Evolutionary conservation across 2,888 invertebrate species (phyloP).

Genomic region (Stenchaetothrips biformis): DNA sequence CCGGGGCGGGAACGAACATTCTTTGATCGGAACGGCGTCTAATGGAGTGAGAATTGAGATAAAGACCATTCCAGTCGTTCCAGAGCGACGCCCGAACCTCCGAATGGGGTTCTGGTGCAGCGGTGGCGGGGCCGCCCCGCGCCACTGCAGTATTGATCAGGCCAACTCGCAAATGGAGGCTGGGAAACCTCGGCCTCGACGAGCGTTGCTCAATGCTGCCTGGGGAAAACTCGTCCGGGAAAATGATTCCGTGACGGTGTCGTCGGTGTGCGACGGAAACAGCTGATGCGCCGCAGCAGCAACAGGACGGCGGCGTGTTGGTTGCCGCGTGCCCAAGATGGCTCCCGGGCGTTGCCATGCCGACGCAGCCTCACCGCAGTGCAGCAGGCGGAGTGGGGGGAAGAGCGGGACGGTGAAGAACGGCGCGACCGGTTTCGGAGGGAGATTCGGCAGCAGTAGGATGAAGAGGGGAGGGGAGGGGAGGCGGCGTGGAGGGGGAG

Average conservation of each 20-base stretch:
- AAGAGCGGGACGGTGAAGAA: background rate
- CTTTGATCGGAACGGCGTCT: slow-evolving; percentile 22
- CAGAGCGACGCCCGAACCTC: background rate
- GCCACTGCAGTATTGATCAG: no score
- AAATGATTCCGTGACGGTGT: background rate
- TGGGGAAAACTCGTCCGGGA: background rate
- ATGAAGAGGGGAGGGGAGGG: background rate
- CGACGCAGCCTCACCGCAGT: background rate
- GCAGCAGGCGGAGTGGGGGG: background rate
- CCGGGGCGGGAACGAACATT: background rate
- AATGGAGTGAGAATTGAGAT: slow-evolving; percentile 25
- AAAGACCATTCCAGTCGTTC: slow-evolving; percentile 12
- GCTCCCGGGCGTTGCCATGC: slow-evolving; percentile 5
- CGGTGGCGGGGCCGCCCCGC: background rate
- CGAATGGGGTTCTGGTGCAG: background rate
- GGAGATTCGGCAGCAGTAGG: slow-evolving; percentile 7
- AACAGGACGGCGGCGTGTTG: background rate
- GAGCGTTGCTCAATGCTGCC: background rate
- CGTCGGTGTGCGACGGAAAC: no score
- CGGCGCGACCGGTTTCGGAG: background rate
- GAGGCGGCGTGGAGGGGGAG: background rate
- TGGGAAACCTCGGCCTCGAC: background rate
- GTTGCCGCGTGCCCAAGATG: background rate
- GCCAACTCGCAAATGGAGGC: no score
- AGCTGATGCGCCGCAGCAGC: background rate